Evolutionary conservation across 2,113 vertebrate genomes (phyloP).

Genomic region (Alethe diademata): DNA sequence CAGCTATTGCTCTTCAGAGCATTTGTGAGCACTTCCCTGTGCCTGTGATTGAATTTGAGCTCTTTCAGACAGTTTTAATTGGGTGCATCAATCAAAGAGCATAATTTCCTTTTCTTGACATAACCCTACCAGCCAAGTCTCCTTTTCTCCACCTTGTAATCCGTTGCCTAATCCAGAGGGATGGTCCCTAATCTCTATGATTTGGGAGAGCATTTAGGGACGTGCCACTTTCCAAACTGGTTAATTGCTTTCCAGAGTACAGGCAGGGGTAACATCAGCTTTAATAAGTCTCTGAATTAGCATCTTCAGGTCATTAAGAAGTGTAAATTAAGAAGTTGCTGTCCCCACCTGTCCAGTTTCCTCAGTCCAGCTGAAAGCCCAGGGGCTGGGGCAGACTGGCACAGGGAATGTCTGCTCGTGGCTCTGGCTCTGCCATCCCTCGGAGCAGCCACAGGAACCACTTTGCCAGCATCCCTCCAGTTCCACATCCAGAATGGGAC

Average conservation of each 20-base stretch:
- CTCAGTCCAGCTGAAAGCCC: background rate
- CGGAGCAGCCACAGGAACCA: background rate
- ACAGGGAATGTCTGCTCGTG: rapidly evolving
- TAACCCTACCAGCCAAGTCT: background rate
- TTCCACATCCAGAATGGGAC: background rate
- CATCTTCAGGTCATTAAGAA: background rate
- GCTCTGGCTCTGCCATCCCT: background rate
- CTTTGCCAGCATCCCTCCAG: background rate
- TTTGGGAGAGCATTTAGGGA: background rate
- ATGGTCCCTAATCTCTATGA: background rate
- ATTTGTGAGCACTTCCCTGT: background rate
- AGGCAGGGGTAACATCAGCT: background rate
- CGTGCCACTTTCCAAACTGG: background rate
- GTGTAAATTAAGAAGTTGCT: background rate
- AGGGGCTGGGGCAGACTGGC: background rate
- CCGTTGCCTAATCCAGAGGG: background rate
- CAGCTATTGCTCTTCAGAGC: background rate
- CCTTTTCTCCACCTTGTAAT: background rate
- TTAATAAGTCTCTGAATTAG: background rate
- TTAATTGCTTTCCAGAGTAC: background rate
- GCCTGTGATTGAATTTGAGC: background rate
- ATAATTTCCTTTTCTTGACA: background rate
- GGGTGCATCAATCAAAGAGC: background rate
- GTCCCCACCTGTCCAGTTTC: background rate
- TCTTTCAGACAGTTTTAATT: background rate